A percentile compares a stretch with the other conserved stretches of the same genome.
phyloP scores from a whole-genome alignment of 2,888 invertebrate genomes.

The Drosophila affinis region DNA sequence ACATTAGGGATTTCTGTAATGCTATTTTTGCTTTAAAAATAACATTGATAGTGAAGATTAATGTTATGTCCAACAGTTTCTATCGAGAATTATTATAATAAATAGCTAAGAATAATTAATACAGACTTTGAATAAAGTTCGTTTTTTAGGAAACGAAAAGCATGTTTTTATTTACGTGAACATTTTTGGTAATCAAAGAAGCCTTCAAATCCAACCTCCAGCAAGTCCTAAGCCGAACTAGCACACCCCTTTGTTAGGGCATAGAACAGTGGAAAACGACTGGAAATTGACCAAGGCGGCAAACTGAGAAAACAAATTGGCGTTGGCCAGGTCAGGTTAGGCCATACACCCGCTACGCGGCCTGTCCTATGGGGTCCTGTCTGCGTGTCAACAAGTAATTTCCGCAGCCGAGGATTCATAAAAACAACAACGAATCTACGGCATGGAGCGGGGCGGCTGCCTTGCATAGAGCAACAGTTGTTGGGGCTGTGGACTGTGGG shows the following conservation, averaged over 20 bases:
- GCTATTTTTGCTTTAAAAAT: too few relatives aligned
- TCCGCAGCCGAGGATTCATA: constrained; percentile 58
- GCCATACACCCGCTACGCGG: constrained; percentile 4
- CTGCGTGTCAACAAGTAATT: constrained; percentile 79
- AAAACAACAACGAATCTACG: constrained; percentile 30
- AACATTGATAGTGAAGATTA: too few relatives aligned
- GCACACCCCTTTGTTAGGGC: not conserved
- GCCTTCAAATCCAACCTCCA: too few relatives aligned
- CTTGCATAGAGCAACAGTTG: constrained; percentile 67
- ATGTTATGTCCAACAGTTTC: too few relatives aligned
- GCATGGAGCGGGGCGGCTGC: constrained; percentile 42
- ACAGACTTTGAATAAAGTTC: too few relatives aligned
- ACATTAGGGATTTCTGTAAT: too few relatives aligned
- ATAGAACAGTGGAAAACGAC: constrained; percentile 20
- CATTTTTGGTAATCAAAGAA: too few relatives aligned
- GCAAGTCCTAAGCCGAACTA: not conserved
- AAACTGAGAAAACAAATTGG: constrained; percentile 66
- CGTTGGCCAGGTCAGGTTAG: constrained; percentile 64
- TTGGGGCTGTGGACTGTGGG: constrained; percentile 14
- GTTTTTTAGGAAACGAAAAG: too few relatives aligned
- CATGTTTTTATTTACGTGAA: too few relatives aligned
- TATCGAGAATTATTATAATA: too few relatives aligned
- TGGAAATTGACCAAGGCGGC: constrained; percentile 47
- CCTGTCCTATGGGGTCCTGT: constrained; percentile 16
- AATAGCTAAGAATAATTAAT: too few relatives aligned